These are phyloP conservation scores for Palythoa grandiflora DNA, from an alignment of 92 coral and sea anemone genomes.

Conservation along the genomic window DNA sequence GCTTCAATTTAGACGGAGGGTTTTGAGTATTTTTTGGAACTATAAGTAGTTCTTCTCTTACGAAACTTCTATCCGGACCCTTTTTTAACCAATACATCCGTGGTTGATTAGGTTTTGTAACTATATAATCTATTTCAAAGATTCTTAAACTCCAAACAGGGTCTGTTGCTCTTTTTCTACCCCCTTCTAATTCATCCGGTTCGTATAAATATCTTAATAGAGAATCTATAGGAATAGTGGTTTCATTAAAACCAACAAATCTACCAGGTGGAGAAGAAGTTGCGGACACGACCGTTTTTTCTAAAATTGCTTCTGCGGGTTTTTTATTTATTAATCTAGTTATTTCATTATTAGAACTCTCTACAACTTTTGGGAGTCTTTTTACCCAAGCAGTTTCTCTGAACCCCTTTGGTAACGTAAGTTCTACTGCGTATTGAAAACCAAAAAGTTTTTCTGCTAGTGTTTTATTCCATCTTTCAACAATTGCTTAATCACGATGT, in stretches of 20 bases:
- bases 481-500: conserved; percentile 21
- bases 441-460: conserved; percentile 20
- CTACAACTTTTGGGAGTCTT: not conserved
- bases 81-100: too few relatives aligned
- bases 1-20: too few relatives aligned
- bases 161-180: conserved; percentile 28
- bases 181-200: conserved; percentile 46
- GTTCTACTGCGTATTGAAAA: conserved; percentile 31
- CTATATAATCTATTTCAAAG: not conserved
- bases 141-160: conserved; percentile 15
- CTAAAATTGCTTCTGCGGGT: conserved; percentile 7
- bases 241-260: conserved; percentile 10
- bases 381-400: conserved; percentile 6
- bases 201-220: conserved; percentile 7
- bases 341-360: conserved; percentile 1
- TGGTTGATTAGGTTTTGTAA: conserved; percentile 2
- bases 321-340: not conserved
- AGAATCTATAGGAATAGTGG: not conserved
- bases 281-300: not conserved
- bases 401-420: not conserved
- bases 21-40: too few relatives aligned
- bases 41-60: too few relatives aligned
- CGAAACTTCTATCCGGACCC: too few relatives aligned
- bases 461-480: conserved; percentile 26
- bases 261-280: not conserved